phyloP scores from a whole-genome alignment of 2,888 invertebrate genomes.

The Aspidapion aeneum region DNA sequence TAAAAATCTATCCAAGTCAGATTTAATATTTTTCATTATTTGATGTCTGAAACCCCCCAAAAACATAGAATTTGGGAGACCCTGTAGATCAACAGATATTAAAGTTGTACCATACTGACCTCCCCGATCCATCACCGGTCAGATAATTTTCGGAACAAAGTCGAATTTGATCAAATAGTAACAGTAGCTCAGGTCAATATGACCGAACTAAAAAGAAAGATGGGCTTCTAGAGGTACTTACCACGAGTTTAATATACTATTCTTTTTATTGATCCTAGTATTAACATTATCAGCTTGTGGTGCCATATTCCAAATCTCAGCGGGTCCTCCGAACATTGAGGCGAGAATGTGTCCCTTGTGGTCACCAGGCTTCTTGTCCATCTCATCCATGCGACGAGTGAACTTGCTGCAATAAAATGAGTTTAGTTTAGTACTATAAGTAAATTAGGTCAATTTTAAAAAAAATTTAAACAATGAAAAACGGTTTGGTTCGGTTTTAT shows the following conservation, averaged over 20 bases:
- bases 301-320: conserved; percentile 13
- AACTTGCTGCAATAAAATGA: too few species aligned
- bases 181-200: too few species aligned
- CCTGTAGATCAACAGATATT: too few species aligned
- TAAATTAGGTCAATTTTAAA: neutral
- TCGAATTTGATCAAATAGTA: too few species aligned
- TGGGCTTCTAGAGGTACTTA: neutral
- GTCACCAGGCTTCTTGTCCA: conserved; percentile 3
- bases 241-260: conserved; percentile 12
- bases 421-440: neutral
- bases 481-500: neutral
- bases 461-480: neutral
- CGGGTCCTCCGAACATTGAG: conserved; percentile 12
- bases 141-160: too few species aligned
- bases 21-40: too few species aligned
- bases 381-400: conserved; percentile 5
- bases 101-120: too few species aligned
- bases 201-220: neutral
- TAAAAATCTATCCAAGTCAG: too few species aligned
- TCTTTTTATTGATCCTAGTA: conserved; percentile 2
- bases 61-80: too few species aligned
- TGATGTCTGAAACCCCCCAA: too few species aligned
- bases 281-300: conserved; percentile 16
- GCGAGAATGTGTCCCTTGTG: conserved; percentile 17
- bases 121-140: too few species aligned